A percentile compares a stretch with the other conserved stretches of the same genome.
These are phyloP conservation scores for Hoplostethus mediterraneus DNA, from an alignment of 2,797 vertebrate genomes.

Conservation along the genomic window DNA sequence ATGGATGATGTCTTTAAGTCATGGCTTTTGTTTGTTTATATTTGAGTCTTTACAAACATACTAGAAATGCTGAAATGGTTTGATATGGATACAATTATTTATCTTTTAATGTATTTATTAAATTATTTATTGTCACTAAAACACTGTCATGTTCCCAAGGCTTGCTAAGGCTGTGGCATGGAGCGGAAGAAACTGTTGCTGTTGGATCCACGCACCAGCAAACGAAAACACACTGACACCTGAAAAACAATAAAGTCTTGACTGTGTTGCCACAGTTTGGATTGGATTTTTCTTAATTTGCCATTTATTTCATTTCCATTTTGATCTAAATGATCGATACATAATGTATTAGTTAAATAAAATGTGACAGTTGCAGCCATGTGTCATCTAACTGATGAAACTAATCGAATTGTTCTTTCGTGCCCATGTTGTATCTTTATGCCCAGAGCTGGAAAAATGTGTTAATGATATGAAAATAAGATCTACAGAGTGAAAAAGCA, in stretches of 20 bases:
- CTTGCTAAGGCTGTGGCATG: neutral
- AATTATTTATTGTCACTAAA: neutral
- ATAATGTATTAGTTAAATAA: neutral
- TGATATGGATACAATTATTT: neutral
- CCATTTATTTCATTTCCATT: no score
- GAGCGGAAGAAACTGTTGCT: accelerated
- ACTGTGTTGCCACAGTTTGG: no score
- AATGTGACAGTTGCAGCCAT: no score
- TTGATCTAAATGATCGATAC: neutral
- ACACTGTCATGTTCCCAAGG: neutral
- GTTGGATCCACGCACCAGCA: neutral
- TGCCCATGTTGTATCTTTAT: no score
- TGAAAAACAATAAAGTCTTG: no score
- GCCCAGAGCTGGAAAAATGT: no score
- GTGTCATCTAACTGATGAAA: no score
- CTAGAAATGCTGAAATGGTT: neutral
- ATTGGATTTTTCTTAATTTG: no score
- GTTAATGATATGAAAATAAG: no score
- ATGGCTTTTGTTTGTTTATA: neutral
- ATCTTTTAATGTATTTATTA: neutral
- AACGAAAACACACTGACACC: neutral
- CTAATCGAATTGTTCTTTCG: no score
- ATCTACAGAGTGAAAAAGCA: no score
- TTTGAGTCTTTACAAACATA: neutral
- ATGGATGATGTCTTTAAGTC: no score